Evolutionary conservation across 2,113 vertebrate genomes (phyloP).

Genomic region (Neomonachus schauinslandi): DNA sequence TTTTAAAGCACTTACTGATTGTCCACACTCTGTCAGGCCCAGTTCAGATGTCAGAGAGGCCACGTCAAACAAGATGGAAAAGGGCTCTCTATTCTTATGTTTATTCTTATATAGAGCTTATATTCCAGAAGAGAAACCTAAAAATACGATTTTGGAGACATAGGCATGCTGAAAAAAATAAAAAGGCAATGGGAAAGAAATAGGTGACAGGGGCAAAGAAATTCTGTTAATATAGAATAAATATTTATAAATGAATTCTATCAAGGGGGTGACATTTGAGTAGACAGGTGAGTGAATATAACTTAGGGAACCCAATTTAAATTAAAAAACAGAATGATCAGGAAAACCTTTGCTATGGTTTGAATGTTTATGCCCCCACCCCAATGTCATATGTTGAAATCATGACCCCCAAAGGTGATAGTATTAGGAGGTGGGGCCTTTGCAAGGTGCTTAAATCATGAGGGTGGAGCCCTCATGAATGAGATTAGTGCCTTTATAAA

Average conservation of each 20-base stretch:
- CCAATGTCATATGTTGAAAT: not conserved
- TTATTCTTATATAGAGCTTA: not conserved
- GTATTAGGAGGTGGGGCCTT: not conserved
- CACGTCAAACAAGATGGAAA: not conserved
- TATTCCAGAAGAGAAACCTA: not conserved
- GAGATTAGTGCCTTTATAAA: not conserved
- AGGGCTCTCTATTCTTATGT: not conserved
- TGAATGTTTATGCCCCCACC: not conserved
- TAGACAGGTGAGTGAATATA: not conserved
- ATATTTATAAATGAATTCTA: not conserved
- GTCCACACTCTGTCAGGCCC: not conserved
- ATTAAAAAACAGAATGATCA: constrained; percentile 7
- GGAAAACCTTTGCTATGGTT: not conserved
- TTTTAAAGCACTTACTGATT: not conserved
- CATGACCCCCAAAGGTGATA: not conserved
- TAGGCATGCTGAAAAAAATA: not conserved
- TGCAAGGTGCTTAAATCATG: not conserved
- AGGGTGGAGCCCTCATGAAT: not conserved
- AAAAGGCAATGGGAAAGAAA: not conserved
- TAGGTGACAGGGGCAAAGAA: not conserved
- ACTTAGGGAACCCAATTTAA: not conserved
- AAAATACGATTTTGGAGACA: not conserved
- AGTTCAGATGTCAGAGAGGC: not conserved
- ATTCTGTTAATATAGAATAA: not conserved
- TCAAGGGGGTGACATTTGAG: not conserved